A percentile compares a stretch with the other conserved stretches of the same genome.
Evolutionary conservation across 2,113 vertebrate genomes (phyloP).

Genomic region (Hyaena hyaena): DNA sequence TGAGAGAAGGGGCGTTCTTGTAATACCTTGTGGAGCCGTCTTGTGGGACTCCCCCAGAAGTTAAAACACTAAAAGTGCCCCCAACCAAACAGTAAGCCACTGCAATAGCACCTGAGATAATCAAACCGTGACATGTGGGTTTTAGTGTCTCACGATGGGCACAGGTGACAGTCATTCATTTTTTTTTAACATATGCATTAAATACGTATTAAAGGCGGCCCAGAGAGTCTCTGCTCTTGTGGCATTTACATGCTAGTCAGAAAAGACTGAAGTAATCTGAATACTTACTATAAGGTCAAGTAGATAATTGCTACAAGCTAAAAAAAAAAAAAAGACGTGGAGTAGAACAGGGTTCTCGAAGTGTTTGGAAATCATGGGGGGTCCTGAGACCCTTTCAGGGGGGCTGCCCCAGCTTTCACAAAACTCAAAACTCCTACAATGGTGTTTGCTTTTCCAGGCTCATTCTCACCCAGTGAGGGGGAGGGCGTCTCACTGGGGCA

Average conservation of each 20-base stretch:
- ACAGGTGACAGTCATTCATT: not conserved
- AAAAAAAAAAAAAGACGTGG: not conserved
- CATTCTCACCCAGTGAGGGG: fast-evolving
- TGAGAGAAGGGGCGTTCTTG: too few relatives aligned
- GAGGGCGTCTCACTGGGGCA: too few relatives aligned
- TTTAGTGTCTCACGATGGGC: not conserved
- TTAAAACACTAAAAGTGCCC: not conserved
- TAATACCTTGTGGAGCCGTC: not conserved
- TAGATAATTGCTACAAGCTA: not conserved
- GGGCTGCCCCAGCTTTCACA: not conserved
- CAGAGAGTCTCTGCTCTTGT: not conserved
- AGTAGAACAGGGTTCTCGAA: not conserved
- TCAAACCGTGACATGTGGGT: not conserved
- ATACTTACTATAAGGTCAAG: not conserved
- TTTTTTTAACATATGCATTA: not conserved
- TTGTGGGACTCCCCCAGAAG: not conserved
- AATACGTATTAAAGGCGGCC: not conserved
- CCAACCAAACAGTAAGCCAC: not conserved
- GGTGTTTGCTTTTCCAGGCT: not conserved
- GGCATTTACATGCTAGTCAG: not conserved
- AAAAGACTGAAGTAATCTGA: not conserved
- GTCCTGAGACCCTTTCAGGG: not conserved
- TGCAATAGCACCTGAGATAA: not conserved
- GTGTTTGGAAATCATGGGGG: not conserved
- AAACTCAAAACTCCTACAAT: too few relatives aligned